phyloP scores from a whole-genome alignment of 2,797 vertebrate genomes.

The Poeciliopsis infans region DNA sequence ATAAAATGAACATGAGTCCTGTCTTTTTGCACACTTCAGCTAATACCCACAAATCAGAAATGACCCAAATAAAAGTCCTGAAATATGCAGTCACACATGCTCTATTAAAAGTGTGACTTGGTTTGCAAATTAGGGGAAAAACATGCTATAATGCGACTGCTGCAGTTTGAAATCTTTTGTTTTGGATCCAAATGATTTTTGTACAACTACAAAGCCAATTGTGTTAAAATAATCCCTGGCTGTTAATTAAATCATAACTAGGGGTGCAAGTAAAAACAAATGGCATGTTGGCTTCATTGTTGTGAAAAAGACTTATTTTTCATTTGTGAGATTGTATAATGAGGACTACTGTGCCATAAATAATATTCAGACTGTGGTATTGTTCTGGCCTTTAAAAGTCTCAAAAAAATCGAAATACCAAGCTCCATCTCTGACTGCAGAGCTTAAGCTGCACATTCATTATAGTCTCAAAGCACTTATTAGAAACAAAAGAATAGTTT shows the following conservation, averaged over 20 bases:
- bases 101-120: conserved; percentile 39
- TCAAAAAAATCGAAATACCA: conserved; percentile 56
- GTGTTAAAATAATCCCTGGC: conserved; percentile 45
- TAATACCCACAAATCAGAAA: conserved; percentile 13
- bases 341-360: conserved; percentile 59
- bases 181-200: conserved; percentile 23
- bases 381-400: conserved; percentile 62
- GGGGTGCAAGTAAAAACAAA: conserved; percentile 48
- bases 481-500: conserved; percentile 25
- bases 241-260: conserved; percentile 66
- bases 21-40: conserved; percentile 7
- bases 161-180: conserved; percentile 42
- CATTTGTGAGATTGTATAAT: conserved; percentile 56
- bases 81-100: conserved; percentile 15
- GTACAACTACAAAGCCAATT: conserved; percentile 13
- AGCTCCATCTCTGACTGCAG: conserved; percentile 49
- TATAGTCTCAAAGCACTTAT: conserved; percentile 37
- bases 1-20: not conserved
- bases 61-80: conserved; percentile 7
- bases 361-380: conserved; percentile 61
- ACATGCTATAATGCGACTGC: conserved; percentile 23
- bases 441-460: conserved; percentile 48
- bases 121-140: conserved; percentile 35
- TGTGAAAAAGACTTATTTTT: conserved; percentile 58
- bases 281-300: conserved; percentile 51